Evolutionary conservation across 2,888 invertebrate species (phyloP).

Genomic region (Seira musarum): DNA sequence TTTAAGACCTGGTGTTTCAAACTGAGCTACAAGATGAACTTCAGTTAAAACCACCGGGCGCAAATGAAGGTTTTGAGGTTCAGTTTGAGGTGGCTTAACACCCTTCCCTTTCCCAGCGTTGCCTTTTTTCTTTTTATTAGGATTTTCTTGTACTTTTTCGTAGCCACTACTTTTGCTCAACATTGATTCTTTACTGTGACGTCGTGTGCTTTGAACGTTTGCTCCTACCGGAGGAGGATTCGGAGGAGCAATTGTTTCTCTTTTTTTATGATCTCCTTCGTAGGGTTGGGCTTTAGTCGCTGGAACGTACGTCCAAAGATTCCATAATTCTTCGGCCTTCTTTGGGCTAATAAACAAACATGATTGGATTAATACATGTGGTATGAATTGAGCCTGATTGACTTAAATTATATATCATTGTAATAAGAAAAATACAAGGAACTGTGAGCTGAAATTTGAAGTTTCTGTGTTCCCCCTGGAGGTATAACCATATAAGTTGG

Average conservation of each 20-base stretch:
- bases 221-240: no score
- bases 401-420: not conserved
- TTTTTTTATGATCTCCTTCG: slow-evolving; percentile 6
- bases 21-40: slow-evolving; percentile 3
- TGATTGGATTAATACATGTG: no score
- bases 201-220: not conserved
- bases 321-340: slow-evolving; percentile 28
- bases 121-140: no score
- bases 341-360: slow-evolving; percentile 17
- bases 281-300: slow-evolving; percentile 22
- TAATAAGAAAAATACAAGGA: slow-evolving; percentile 19
- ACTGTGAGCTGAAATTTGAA: slow-evolving; percentile 36
- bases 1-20: slow-evolving; percentile 44
- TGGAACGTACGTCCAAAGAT: slow-evolving; percentile 50
- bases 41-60: slow-evolving; percentile 30
- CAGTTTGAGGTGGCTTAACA: slow-evolving; percentile 4
- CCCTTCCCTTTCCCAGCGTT: no score
- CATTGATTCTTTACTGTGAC: not conserved
- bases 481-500: slow-evolving; percentile 23
- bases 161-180: not conserved
- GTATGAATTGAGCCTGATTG: no score
- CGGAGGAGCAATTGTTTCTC: not conserved
- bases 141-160: slow-evolving; percentile 18
- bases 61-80: slow-evolving; percentile 33
- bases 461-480: slow-evolving; percentile 8